Evolutionary conservation across 1,140 invertebrate genomes (phyloP), one percentile per base, ranked within the genome.

Genomic region (Sogatella furcifera): DNA sequence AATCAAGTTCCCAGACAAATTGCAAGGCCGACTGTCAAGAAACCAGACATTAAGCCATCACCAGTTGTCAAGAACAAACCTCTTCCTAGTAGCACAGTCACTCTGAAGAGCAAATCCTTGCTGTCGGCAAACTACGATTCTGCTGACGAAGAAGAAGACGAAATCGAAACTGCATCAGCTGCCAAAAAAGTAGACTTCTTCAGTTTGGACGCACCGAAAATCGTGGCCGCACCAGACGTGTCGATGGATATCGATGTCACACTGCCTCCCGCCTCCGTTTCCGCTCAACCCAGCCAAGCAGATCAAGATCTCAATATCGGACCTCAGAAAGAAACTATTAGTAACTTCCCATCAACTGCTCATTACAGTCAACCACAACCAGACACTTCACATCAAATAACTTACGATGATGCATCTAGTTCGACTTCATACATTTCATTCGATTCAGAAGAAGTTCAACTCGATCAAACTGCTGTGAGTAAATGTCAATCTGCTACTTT

Each of bases 131-230:
- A 69, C 19, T 68, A 70, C 65, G 71, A 76, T 31, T 74, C 74
- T 42, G 76, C 77, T 62, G 77, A 78, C 28, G 77, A 79, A 44
- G 72, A 74, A 6, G 75, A 76, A 65, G 72, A 15, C 3, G 38
- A 44, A 10, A 38, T 13, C 34, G 34, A 38, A 38, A 38, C 5
- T 10, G 8, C 34, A 3, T 38, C 34, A 38, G 11, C 34, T 38
- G 19, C 22, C 22, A 52, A 41, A 19, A 53, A 71, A 17, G 60
- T 69, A 5, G 65, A 63, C 13, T 72, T 70, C 64, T 69, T 72
- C 59, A 68, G 66, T 15, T 55, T 69, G 31, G 65, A 59, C 24
- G 62, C 61, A 38, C 34, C 34, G 34, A 38, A 38, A 13, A 38
- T 38, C 57, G 53, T 59, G 14, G 43, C 59, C 61, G 61, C 60